Evolutionary conservation across 2,113 vertebrate genomes (phyloP).

Genomic region (Pitta sordida): DNA sequence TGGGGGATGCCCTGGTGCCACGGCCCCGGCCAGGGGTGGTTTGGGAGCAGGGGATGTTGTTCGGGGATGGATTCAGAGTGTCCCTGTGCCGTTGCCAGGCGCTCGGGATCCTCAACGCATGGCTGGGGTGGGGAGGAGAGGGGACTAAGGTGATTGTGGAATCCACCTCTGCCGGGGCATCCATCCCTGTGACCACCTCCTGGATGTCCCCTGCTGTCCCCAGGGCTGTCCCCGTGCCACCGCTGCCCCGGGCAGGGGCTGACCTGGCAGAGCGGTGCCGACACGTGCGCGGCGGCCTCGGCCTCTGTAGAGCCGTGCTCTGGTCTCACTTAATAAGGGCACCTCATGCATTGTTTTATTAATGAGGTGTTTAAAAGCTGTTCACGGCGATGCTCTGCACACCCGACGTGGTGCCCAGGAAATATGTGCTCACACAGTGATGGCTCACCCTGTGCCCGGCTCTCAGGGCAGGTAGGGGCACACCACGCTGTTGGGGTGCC

Average conservation of each 20-base stretch:
- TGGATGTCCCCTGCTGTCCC: fast-evolving
- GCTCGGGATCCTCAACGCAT: fast-evolving
- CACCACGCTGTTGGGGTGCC: fast-evolving
- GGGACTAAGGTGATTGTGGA: not conserved
- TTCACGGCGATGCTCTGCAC: not conserved
- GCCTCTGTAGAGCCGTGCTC: not conserved
- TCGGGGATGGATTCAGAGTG: not conserved
- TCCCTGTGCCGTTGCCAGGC: fast-evolving
- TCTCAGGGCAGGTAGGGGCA: fast-evolving
- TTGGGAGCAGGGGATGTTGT: not conserved
- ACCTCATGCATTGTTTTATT: slow-evolving; percentile 12
- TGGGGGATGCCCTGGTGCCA: not conserved
- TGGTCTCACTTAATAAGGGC: not conserved
- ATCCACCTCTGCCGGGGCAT: not conserved
- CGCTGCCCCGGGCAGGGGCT: not conserved
- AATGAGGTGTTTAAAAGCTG: slow-evolving; percentile 55
- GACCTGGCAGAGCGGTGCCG: not conserved
- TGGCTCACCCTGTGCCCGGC: not conserved
- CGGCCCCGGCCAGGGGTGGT: fast-evolving
- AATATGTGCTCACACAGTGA: fast-evolving
- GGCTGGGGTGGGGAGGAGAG: not conserved
- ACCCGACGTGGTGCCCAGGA: not conserved
- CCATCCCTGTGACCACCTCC: not conserved
- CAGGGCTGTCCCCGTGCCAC: not conserved
- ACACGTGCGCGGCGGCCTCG: not conserved